Percentiles rank a stretch among this genome's conserved stretches.
phyloP scores from a whole-genome alignment of 2,888 invertebrate species.

The Euzophera pinguis region DNA sequence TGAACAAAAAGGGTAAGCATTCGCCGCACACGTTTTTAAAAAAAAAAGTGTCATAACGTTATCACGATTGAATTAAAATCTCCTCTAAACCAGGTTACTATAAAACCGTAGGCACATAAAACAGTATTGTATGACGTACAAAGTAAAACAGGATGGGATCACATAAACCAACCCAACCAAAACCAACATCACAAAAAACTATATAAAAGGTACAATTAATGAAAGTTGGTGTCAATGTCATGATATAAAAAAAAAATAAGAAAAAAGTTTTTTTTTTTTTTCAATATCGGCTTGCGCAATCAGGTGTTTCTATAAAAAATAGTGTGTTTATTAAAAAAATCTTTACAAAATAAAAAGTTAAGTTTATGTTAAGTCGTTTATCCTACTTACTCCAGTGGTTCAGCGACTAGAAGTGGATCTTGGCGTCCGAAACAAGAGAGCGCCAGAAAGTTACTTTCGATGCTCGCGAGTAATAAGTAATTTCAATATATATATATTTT shows the following conservation, averaged over 20 bases:
- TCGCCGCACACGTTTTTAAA: not conserved
- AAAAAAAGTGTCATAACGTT: not conserved
- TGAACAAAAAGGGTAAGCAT: not conserved
- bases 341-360: too few species aligned
- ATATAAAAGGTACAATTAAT: conserved; percentile 34
- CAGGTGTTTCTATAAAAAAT: too few species aligned
- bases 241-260: not conserved
- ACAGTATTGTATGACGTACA: conserved; percentile 18
- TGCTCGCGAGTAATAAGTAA: too few species aligned
- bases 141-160: conserved; percentile 25
- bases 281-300: too few species aligned
- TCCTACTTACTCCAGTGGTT: too few species aligned
- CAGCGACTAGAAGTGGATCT: too few species aligned
- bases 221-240: conserved; percentile 38
- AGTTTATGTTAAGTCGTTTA: too few species aligned
- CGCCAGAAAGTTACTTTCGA: too few species aligned
- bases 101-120: conserved; percentile 12
- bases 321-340: too few species aligned
- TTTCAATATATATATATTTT: not conserved
- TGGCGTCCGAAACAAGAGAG: too few species aligned
- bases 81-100: conserved; percentile 2
- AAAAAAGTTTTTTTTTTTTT: too few species aligned
- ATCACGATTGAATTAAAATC: not conserved
- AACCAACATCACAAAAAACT: conserved; percentile 61
- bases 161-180: conserved; percentile 71